Base-by-base conservation (phyloP, 2,888 invertebrate genomes). In the Epistrophe eligans region DNA sequence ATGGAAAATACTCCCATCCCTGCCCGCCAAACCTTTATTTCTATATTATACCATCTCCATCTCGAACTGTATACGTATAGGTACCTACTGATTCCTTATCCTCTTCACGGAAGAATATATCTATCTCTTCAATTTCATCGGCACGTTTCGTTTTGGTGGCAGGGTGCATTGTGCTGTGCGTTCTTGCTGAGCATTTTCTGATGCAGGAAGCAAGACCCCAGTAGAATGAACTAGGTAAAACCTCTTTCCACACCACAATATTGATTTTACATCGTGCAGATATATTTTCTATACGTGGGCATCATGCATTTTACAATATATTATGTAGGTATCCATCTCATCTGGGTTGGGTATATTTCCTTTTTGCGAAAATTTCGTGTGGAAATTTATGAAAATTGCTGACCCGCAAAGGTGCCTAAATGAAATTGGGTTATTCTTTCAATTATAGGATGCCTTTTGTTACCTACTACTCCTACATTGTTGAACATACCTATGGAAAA, bases 331-430 rank as follows among this genome's bases (percentile, higher is more conserved):
- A 32, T 0, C 35, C 32, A 32, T 4, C 2, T 32, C 32, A 28
- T 35, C 0, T 9, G 3, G 24, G 24, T 24, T 24, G 24, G 24
- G 24, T 24, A 35, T 0, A 35, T 28, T 24, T 28, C 13, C n/a
- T 28, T 55, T 70, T 43, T 43, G 43, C 50, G 17, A 19, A 24
- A 67, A 67, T 70, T 81, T 71, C 67, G 28, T 81, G 35, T 52
- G 52, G 70, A 76, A 81, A 32, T 32, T 8, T 35, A 77, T 72
- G 43, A 52, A 77, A 82, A 72, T 52, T 82, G 64, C 72, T 72
- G 77, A 72, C 77, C 82, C 43, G 50, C 52, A 50, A 24, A 40
- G 50, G 66, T 60, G 48, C 35, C 55, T 9, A 74, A 74, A 80
- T 80, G 38, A 70, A 76, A 70, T 81, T 71, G 40, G 40, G 17